Percentiles rank a stretch among this genome's conserved stretches.
Conservation (phyloP, 1,140 invertebrate genomes). For the Ptiloglossa arizonensis region DNA sequence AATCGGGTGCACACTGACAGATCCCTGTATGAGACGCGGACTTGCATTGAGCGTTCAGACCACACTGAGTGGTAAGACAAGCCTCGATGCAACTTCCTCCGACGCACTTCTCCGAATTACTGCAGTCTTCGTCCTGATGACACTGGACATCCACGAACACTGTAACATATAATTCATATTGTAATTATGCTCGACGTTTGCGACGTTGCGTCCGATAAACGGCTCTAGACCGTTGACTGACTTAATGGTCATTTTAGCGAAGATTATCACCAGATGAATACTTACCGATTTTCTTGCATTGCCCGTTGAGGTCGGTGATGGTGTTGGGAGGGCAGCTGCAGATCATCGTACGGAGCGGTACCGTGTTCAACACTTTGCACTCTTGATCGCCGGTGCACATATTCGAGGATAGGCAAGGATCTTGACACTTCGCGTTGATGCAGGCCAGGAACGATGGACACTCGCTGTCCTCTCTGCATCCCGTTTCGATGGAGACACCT, state of each 20-base stretch:
- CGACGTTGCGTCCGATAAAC: no score
- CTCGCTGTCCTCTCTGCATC: conserved; percentile 89
- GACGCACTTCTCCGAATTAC: conserved; percentile 87
- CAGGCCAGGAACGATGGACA: conserved; percentile 89
- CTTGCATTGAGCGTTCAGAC: conserved; percentile 92
- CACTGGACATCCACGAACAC: conserved; percentile 81
- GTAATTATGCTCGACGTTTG: neutral
- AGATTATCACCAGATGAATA: conserved; percentile 10
- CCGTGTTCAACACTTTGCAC: conserved; percentile 89
- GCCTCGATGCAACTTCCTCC: conserved; percentile 90
- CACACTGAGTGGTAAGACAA: conserved; percentile 89
- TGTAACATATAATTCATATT: neutral
- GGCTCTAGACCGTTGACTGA: no score
- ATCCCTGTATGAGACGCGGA: conserved; percentile 88
- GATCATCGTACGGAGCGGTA: conserved; percentile 90
- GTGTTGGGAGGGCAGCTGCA: conserved; percentile 91
- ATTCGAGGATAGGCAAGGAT: conserved; percentile 87
- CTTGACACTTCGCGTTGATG: conserved; percentile 88
- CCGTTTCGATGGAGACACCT: conserved; percentile 71
- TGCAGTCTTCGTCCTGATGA: conserved; percentile 88
- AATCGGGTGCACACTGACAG: conserved; percentile 90
- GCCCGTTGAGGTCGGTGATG: conserved; percentile 84
- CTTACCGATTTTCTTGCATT: conserved; percentile 84
- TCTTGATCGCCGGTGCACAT: conserved; percentile 89
- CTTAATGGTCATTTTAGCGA: neutral